These are phyloP conservation scores for Archivesica marissinica DNA, from an alignment of 1,140 invertebrate species.

Conservation along the genomic window DNA sequence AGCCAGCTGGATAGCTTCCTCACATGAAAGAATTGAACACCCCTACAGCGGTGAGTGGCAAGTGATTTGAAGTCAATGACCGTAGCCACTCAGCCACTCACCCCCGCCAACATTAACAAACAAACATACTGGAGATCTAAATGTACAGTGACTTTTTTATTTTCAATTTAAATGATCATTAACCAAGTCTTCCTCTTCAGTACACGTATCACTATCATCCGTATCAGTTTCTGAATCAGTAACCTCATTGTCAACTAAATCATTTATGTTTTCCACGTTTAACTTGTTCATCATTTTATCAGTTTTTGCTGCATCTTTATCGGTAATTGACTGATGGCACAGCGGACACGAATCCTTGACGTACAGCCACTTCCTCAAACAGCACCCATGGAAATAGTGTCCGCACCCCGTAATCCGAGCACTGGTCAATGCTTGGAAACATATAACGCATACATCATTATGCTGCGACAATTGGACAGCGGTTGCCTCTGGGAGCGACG, in stretches of 20 bases:
- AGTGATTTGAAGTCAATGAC: too few relatives aligned
- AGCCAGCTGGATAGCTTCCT: too few relatives aligned
- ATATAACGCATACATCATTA: slow-evolving; percentile 98
- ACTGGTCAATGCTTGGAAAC: slow-evolving; percentile 87
- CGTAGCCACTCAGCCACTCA: too few relatives aligned
- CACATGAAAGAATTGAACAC: too few relatives aligned
- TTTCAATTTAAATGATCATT: slow-evolving; percentile 1
- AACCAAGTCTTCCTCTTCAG: slow-evolving; percentile 41
- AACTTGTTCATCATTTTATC: not conserved
- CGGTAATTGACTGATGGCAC: slow-evolving; percentile 83
- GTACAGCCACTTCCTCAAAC: slow-evolving; percentile 97
- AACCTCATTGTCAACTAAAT: slow-evolving; percentile 36
- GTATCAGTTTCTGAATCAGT: not conserved
- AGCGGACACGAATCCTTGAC: slow-evolving; percentile 88
- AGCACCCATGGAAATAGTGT: slow-evolving; percentile 97
- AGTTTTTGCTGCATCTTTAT: not conserved
- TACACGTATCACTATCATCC: slow-evolving; percentile 32
- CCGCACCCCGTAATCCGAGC: slow-evolving; percentile 95
- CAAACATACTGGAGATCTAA: too few relatives aligned
- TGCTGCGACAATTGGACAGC: slow-evolving; percentile 89
- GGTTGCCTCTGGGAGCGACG: slow-evolving; percentile 93
- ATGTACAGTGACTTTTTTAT: too few relatives aligned
- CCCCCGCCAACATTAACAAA: too few relatives aligned
- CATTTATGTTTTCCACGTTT: slow-evolving; percentile 6
- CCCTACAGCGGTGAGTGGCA: too few relatives aligned